A percentile compares a stretch with the other conserved stretches of the same genome.
Conservation (phyloP, 2,113 vertebrate genomes). For the Rafetus swinhoei region DNA sequence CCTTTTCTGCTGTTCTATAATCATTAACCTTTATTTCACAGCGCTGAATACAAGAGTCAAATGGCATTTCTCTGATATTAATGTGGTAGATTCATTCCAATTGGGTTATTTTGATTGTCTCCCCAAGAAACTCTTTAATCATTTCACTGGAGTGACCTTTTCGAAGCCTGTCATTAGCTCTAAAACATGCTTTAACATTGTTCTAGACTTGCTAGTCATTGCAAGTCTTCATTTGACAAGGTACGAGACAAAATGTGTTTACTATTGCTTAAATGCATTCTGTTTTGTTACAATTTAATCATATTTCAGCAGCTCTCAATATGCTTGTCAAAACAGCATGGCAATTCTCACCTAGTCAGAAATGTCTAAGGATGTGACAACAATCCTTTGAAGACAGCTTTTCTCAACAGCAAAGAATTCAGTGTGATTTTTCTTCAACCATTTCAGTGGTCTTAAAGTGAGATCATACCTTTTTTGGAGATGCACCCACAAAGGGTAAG, state of each 20-base stretch:
- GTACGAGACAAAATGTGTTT: neutral
- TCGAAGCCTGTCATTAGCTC: neutral
- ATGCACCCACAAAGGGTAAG: neutral
- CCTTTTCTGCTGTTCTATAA: neutral
- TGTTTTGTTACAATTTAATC: neutral
- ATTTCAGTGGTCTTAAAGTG: neutral
- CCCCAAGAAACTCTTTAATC: neutral
- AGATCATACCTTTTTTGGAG: neutral
- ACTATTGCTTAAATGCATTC: conserved; percentile 17
- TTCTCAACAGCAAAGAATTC: neutral
- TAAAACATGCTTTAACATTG: neutral
- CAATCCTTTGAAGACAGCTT: conserved; percentile 3
- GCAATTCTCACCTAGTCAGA: neutral
- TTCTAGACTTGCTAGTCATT: neutral
- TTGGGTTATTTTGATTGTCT: neutral
- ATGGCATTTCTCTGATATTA: neutral
- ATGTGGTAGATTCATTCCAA: neutral
- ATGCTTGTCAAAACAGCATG: neutral
- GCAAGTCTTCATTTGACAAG: neutral
- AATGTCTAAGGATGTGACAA: neutral
- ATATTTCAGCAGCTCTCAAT: neutral
- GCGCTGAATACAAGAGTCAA: neutral
- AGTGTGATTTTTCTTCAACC: neutral
- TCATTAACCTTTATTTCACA: conserved; percentile 2
- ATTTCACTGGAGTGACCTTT: neutral